phyloP scores from a whole-genome alignment of 1,140 invertebrate species.

The Solen grandis region DNA sequence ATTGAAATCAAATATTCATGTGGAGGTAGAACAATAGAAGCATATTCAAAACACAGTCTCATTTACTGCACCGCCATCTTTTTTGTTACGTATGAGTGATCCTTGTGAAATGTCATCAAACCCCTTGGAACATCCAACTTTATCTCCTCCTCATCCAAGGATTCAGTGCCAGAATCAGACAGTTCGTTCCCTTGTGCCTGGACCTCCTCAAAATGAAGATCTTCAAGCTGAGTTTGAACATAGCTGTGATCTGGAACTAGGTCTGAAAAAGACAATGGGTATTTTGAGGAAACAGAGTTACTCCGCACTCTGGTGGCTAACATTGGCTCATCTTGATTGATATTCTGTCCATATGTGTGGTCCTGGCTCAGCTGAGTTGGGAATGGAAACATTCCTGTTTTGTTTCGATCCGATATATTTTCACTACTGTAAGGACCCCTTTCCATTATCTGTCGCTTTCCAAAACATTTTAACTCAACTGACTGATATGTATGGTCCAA shows the following conservation, averaged over 20 bases:
- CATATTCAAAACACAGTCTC: no score
- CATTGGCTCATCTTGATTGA: background rate
- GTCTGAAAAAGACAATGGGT: background rate
- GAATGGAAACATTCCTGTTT: background rate
- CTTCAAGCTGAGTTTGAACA: background rate
- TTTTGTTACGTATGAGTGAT: background rate
- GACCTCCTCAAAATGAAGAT: no score
- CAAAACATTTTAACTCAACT: conserved; percentile 11
- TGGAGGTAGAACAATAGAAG: no score
- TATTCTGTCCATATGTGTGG: conserved; percentile 22
- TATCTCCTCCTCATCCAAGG: conserved; percentile 15
- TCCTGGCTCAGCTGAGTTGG: background rate
- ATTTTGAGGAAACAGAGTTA: background rate
- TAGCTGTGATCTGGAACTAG: conserved; percentile 30
- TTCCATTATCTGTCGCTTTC: background rate
- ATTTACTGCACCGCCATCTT: no score
- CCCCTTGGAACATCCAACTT: background rate
- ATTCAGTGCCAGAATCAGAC: conserved; percentile 39
- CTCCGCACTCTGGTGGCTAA: background rate
- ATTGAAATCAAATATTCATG: no score
- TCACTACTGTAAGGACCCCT: background rate
- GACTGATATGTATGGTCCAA: conserved; percentile 33
- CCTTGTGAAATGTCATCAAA: background rate
- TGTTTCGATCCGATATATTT: background rate
- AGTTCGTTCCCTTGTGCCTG: no score